A percentile compares a stretch with the other conserved stretches of the same genome.
Conservation (phyloP, 2,113 vertebrate genomes). For the Mus spicilegus region DNA sequence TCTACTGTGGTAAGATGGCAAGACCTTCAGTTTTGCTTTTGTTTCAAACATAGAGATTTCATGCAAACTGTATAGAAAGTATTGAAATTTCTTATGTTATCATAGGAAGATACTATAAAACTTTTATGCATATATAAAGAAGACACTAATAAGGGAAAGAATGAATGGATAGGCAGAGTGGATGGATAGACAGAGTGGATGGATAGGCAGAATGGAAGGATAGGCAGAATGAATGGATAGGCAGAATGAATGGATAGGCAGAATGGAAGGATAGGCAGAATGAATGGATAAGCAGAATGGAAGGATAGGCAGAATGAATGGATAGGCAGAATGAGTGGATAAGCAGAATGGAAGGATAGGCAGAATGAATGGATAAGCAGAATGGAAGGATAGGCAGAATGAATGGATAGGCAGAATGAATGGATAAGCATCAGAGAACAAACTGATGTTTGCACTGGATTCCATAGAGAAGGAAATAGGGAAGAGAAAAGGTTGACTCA, state of each 20-base stretch:
- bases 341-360: too few species aligned
- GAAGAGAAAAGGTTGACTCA: neutral
- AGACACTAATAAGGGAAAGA: neutral
- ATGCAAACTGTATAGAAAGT: constrained; percentile 6
- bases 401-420: neutral
- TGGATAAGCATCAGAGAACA: neutral
- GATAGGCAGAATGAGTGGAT: neutral
- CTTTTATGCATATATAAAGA: neutral
- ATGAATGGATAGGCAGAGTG: neutral
- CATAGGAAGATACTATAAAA: neutral
- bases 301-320: neutral
- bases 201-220: neutral
- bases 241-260: neutral
- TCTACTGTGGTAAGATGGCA: too few species aligned
- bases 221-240: neutral
- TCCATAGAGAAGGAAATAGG: neutral
- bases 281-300: neutral
- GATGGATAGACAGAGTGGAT: neutral
- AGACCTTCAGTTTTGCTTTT: neutral
- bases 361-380: too few species aligned
- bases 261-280: neutral
- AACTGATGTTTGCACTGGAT: neutral
- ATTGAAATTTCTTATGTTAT: neutral
- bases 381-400: too few species aligned
- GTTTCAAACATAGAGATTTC: neutral